phyloP scores from a whole-genome alignment of 1,140 invertebrate species.

The Sarcophaga peregrina region DNA sequence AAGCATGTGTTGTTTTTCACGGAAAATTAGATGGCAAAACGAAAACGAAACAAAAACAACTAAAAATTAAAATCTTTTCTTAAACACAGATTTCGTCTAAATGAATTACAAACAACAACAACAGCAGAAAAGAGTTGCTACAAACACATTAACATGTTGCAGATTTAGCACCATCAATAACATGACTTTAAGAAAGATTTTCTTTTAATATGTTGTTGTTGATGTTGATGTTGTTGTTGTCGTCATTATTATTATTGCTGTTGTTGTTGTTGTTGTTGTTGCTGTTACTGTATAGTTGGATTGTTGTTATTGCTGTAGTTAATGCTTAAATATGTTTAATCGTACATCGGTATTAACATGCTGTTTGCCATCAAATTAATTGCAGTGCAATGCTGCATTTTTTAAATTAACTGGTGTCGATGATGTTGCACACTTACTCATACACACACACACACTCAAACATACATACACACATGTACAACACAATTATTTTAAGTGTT shows the following conservation, averaged over 20 bases:
- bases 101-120: neutral
- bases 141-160: slow-evolving; percentile 22
- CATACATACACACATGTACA: too few relatives aligned
- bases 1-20: neutral
- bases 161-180: slow-evolving; percentile 22
- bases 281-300: too few relatives aligned
- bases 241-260: neutral
- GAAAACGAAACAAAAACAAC: neutral
- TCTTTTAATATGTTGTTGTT: neutral
- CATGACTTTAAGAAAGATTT: neutral
- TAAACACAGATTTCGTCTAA: neutral
- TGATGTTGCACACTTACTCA: neutral
- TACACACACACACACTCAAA: neutral
- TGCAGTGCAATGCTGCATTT: neutral
- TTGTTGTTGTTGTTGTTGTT: neutral
- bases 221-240: too few relatives aligned
- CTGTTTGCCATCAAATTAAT: slow-evolving; percentile 22
- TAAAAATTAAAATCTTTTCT: slow-evolving; percentile 11
- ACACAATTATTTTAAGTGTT: too few relatives aligned
- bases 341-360: slow-evolving; percentile 26
- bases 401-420: slow-evolving; percentile 27
- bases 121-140: neutral
- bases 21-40: neutral
- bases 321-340: slow-evolving; percentile 25
- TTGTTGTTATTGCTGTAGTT: neutral